Evolutionary conservation across 2,888 invertebrate species (phyloP), one percentile per base, ranked within the genome.

Genomic region (Phortica okadai): DNA sequence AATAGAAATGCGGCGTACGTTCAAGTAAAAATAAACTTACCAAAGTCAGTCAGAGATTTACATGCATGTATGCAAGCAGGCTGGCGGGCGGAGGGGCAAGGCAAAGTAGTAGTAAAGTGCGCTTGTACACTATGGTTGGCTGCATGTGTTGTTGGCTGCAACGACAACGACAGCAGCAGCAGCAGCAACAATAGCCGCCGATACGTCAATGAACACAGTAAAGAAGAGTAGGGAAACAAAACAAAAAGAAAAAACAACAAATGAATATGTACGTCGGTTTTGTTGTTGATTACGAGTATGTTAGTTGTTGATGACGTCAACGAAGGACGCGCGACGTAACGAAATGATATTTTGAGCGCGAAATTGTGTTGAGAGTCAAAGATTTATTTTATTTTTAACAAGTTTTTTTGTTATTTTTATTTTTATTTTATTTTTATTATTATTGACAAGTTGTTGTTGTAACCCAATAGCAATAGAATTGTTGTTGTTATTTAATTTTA

Each of bases 371-470:
- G 44, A 67, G 67, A 67, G 67, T 44, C 54, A 44, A 73, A 54
- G 76, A 66, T 69, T 67, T 70, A 73, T 73, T 76, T 76, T 76
- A 73, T 76, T 73, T 72, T 16, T 14, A 2, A 59, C 54, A 33
- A 33, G 14, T 14, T 50, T 3, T 50, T 8, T 1, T 6, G 14
- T 14, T 50, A 0, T 50, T 8, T 1, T 6, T 69, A 7, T 6
- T 11, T 45, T 25, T 41, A 69, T 25, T 45, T 42, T 72, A 33
- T 67, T 73, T 64, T 76, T 33, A 33, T 33, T 33, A 33, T 33
- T 33, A 67, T 76, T 76, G 73, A 67, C 73, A 73, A 76, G 54
- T 72, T 62, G 54, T 72, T 70, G 45, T 75, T 62, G 64, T 75
- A 64, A 50, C 50, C 56, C 10, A 56, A 56, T 72, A 56, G 70